These are phyloP conservation scores for Indri indri DNA, from an alignment of 2,113 vertebrate genomes.

Conservation along the genomic window DNA sequence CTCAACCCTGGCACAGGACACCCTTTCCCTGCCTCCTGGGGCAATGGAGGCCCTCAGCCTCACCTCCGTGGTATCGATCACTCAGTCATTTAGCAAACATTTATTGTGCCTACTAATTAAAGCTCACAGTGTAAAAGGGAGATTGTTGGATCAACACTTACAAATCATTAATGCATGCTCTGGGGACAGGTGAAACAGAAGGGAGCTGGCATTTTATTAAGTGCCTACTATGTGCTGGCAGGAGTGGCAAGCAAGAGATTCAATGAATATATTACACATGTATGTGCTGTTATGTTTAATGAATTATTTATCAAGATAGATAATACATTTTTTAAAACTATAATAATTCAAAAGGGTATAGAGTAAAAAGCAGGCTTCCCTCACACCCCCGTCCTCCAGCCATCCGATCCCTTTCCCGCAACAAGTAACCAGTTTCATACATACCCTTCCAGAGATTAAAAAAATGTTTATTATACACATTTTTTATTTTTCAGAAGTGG, in stretches of 20 bases:
- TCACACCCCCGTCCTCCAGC: not conserved
- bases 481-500: not conserved
- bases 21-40: not conserved
- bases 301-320: not conserved
- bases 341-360: not conserved
- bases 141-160: not conserved
- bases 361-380: not conserved
- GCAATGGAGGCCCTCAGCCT: not conserved
- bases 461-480: not conserved
- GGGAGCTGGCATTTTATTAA: not conserved
- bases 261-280: not conserved
- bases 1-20: not conserved
- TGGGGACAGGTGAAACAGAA: not conserved
- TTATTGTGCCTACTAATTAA: not conserved
- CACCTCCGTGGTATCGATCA: not conserved
- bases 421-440: not conserved
- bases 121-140: not conserved
- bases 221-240: not conserved
- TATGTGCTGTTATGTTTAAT: not conserved
- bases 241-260: not conserved
- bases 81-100: not conserved
- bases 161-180: not conserved
- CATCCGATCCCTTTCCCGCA: not conserved
- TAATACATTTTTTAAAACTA: not conserved
- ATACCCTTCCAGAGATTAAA: not conserved